A percentile compares a stretch with the other conserved stretches of the same genome.
phyloP scores from a whole-genome alignment of 2,888 invertebrate species.

The Hyles lineata region DNA sequence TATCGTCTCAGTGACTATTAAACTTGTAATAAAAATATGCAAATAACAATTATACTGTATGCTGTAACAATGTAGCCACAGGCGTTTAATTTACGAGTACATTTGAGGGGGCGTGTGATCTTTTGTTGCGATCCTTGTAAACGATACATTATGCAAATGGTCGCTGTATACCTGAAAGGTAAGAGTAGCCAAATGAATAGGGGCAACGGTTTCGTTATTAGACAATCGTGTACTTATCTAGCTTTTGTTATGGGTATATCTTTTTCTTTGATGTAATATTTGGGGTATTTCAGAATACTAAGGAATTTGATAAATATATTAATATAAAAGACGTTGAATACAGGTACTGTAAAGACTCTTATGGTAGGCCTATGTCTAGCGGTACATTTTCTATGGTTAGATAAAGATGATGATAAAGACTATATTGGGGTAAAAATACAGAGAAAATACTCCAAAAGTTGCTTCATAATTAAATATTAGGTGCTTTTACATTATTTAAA shows the following conservation, averaged over 20 bases:
- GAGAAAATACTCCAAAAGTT: no score
- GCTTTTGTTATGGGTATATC: neutral
- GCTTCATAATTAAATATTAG: no score
- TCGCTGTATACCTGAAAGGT: neutral
- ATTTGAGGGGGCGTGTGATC: slow-evolving; percentile 10
- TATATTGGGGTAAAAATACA: no score
- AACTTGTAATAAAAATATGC: neutral
- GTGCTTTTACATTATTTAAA: no score
- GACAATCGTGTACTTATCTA: neutral
- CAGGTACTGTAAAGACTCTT: no score
- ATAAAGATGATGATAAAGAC: no score
- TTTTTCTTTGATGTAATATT: neutral
- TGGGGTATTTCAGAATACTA: neutral
- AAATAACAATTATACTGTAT: slow-evolving; percentile 15
- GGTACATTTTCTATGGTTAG: no score
- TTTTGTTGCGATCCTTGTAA: slow-evolving; percentile 15
- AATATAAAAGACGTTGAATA: no score
- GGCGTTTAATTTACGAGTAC: slow-evolving; percentile 19
- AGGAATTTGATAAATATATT: neutral
- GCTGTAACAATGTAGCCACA: neutral
- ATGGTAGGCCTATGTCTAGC: no score
- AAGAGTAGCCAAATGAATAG: neutral
- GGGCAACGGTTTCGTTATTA: neutral
- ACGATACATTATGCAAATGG: slow-evolving; percentile 25
- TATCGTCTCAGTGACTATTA: neutral